Base-by-base conservation (phyloP, 2,113 vertebrate genomes). In the Melospiza melodia region DNA sequence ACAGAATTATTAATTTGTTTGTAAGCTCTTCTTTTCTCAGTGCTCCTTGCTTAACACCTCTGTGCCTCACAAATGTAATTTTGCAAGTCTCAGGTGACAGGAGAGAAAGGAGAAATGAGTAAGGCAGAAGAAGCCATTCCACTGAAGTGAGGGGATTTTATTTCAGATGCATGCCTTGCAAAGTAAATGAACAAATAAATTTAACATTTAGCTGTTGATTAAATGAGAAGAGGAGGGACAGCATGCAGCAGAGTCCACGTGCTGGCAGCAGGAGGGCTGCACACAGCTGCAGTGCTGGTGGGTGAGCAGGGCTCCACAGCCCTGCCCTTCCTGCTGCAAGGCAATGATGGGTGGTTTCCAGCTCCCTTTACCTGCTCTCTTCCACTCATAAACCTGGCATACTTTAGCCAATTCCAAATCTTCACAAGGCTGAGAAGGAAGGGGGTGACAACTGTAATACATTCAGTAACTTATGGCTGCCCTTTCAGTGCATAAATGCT, bases 391-490 rank as follows among this genome's bases (percentile, higher is more conserved):
- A 90, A 54, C 35, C 62, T 48, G 57, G 9, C 33, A 57, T 0
- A 1, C 55, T 63, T 59, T 75, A 72, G n/a, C 30, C 33, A 28
- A 33, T 57, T 89, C 48, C 11, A 48, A 48, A 41, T 67, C 35
- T 75, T 93, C 65, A 59, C 39, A 48, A 55, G 31, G 7, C 21
- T 63, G 39, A 75, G 79, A 62, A 69, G 62, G 66, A 75, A 82
- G 44, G 58, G 73, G 18, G 23, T 73, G 72, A 67, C 62, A 43
- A 41, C 41, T 0, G 0, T n/a, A 84, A 74, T 48, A 37, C 10
- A 3, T 71, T 63, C 98, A 98, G 96, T 98, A 98, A 93, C 98
- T 86, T 55, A 98, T 88, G 51, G 98, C 84, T 37, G 97, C 95
- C 84, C 97, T 98, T 90, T 97, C 97, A 51, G 98, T 95, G 65